phyloP scores from a whole-genome alignment of 2,113 vertebrate genomes.

The Neodon shergylaensis region DNA sequence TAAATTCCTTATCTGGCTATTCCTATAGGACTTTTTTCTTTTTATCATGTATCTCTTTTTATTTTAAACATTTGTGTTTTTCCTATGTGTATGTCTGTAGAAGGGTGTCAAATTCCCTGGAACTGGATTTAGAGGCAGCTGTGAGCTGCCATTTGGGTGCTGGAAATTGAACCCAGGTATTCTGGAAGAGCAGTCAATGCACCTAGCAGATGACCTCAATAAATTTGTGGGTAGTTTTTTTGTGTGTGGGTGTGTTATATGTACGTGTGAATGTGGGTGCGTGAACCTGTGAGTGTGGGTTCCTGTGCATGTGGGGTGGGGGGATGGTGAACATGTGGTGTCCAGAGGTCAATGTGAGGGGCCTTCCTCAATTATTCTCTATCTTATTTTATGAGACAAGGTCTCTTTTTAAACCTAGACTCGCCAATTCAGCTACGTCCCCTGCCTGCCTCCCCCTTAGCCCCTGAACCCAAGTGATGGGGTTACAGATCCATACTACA shows the following conservation, averaged over 20 bases:
- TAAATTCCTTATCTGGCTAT: background rate
- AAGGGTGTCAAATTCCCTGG: background rate
- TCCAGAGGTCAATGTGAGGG: background rate
- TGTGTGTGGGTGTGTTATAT: background rate
- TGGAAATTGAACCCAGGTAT: background rate
- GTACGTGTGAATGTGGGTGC: background rate
- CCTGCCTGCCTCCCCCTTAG: no score
- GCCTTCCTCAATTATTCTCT: background rate
- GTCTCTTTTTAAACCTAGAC: background rate
- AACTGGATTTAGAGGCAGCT: background rate
- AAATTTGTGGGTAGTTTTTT: background rate
- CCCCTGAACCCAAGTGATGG: background rate
- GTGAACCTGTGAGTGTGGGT: background rate
- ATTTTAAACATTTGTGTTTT: background rate
- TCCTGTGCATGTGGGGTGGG: no score
- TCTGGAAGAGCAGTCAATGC: background rate
- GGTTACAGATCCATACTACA: no score
- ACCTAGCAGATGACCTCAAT: background rate
- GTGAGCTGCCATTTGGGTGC: background rate
- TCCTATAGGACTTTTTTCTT: background rate
- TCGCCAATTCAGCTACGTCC: background rate
- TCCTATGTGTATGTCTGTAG: background rate
- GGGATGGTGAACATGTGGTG: background rate
- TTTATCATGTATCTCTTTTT: background rate
- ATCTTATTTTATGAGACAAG: background rate